phyloP scores from a whole-genome alignment of 1,140 invertebrate genomes.

The Drosophila pectinifera region DNA sequence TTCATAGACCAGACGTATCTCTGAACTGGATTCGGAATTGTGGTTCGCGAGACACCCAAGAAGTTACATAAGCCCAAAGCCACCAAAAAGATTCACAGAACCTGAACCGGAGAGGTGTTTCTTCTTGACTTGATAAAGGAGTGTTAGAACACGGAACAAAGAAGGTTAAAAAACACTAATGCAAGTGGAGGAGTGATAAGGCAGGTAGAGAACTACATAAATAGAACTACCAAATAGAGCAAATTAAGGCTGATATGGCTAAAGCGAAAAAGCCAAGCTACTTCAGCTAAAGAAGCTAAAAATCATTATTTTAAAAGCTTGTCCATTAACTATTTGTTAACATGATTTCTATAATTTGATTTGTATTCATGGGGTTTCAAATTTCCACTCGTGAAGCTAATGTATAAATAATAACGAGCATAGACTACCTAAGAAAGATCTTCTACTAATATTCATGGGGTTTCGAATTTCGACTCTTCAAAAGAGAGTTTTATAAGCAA shows the following conservation, averaged over 20 bases:
- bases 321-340: slow-evolving; percentile 12
- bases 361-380: slow-evolving; percentile 3
- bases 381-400: background rate
- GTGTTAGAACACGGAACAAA: slow-evolving; percentile 44
- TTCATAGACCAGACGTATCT: slow-evolving; percentile 28
- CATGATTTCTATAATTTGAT: background rate
- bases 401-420: background rate
- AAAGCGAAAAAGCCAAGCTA: slow-evolving; percentile 1
- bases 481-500: background rate
- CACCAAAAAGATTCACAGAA: slow-evolving; percentile 17
- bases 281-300: background rate
- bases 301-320: slow-evolving; percentile 4
- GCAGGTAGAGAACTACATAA: slow-evolving; percentile 18
- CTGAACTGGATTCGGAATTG: slow-evolving; percentile 15
- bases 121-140: slow-evolving; percentile 32
- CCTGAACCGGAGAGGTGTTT: slow-evolving; percentile 20
- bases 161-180: slow-evolving; percentile 34
- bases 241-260: slow-evolving; percentile 6
- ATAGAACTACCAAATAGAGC: slow-evolving; percentile 19
- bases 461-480: background rate
- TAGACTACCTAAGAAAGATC: background rate
- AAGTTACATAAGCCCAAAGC: slow-evolving; percentile 35
- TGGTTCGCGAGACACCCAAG: slow-evolving; percentile 31
- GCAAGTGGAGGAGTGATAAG: slow-evolving; percentile 40
- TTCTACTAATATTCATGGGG: background rate